Base-by-base conservation (phyloP, 2,113 vertebrate genomes). In the Cryptotis parvus region DNA sequence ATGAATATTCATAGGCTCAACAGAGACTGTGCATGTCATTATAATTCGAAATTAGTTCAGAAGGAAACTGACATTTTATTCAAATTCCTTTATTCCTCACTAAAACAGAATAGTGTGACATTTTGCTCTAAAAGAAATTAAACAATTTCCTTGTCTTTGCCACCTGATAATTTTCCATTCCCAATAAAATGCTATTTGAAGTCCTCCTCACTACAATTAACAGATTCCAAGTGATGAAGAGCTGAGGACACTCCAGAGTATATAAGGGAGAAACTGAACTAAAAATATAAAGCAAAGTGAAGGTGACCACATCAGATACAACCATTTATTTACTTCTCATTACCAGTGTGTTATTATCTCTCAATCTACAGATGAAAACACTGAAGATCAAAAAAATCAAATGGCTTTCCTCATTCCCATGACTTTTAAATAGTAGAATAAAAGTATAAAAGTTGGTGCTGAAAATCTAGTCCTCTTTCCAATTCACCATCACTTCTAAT, bases 1-100 rank as follows among this genome's bases (percentile, higher is more conserved):
- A 96, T 96, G 95, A 95, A 95, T 96, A 97, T 97, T 95, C 94
- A 97, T 96, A 94, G 66, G 72, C 49, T 96, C 90, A 66, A 73
- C 87, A 79, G 90, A 96, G 88, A 94, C 81, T 89, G 39, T 93
- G 88, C 92, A 94, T 93, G 89, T 93, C 90, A 94, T 97, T 96
- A 96, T 91, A 87, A 92, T 91, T 96, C 87, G 69, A 93, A 94
- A 94, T 96, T 96, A 92, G 93, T 95, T 96, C 91, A 93, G 76
- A 88, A 90, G 39, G 70, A 96, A 94, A 87, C 77, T 93, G 95
- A 96, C 92, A 93, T 95, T 94, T 95, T 95, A 89, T 93, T 91
- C 89, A 92, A 92, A 95, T 93, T 91, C 73, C 73, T 93, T 94
- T 95, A 87, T 89, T 95, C 93, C 94, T 94, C 65, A 87, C 70